Conservation (phyloP, 1,140 invertebrate species). For the Drosophila tropicalis region DNA sequence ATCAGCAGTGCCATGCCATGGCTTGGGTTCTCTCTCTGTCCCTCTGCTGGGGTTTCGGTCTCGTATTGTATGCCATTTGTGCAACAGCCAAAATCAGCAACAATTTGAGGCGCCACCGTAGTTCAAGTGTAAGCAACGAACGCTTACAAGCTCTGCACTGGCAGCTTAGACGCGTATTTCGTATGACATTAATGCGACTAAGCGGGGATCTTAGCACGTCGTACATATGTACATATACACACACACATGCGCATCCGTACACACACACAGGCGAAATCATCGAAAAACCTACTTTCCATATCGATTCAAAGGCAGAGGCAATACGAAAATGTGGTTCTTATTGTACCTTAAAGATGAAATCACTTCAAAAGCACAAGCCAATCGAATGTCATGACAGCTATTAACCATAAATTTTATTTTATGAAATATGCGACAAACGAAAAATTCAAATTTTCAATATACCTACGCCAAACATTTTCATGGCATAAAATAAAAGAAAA, state of each 20-base stretch:
- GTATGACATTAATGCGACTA: constrained; percentile 76
- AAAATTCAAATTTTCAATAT: too few species aligned
- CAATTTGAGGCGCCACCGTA: constrained; percentile 31
- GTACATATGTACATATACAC: too few species aligned
- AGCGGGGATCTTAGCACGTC: constrained; percentile 60
- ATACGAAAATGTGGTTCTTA: not conserved
- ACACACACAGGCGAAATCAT: not conserved
- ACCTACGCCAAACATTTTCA: too few species aligned
- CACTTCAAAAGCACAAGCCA: not conserved
- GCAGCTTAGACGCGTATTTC: constrained; percentile 66
- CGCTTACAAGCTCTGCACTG: constrained; percentile 50
- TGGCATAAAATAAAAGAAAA: too few species aligned
- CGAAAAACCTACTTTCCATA: constrained; percentile 8
- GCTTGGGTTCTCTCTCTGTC: constrained; percentile 17
- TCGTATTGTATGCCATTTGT: constrained; percentile 64
- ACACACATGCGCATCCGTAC: constrained; percentile 23
- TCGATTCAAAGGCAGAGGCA: not conserved
- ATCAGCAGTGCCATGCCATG: constrained; percentile 32
- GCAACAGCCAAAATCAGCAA: constrained; percentile 60
- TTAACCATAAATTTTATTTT: not conserved
- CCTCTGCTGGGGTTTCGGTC: not conserved
- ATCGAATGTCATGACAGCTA: not conserved
- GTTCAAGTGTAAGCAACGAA: constrained; percentile 51
- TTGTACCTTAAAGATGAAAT: constrained; percentile 1
- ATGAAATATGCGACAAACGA: not conserved